These are phyloP conservation scores for Tragelaphus strepsiceros DNA, from an alignment of 2,113 vertebrate genomes.

Conservation along the genomic window DNA sequence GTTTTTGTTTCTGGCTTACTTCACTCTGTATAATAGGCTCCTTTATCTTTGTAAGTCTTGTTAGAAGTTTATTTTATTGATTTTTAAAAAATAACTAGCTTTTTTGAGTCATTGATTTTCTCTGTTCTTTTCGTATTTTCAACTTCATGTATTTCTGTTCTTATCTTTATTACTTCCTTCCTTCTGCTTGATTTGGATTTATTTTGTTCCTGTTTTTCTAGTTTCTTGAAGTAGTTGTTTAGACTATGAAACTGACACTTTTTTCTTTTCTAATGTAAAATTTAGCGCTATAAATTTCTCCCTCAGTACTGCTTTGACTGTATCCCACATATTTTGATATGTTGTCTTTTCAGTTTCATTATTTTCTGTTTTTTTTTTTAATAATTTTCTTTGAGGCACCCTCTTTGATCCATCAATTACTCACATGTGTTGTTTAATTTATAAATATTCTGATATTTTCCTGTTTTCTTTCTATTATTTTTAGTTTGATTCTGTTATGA, in stretches of 20 bases:
- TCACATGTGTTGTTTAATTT: background rate
- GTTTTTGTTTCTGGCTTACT: too few relatives aligned
- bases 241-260: background rate
- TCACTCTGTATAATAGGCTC: too few relatives aligned
- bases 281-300: background rate
- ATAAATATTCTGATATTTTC: background rate
- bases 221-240: background rate
- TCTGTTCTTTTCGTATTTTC: background rate
- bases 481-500: background rate
- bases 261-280: background rate
- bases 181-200: background rate
- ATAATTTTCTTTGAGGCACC: background rate
- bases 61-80: background rate
- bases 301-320: background rate
- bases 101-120: background rate
- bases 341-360: background rate
- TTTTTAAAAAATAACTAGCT: background rate
- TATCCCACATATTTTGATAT: background rate
- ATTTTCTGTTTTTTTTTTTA: background rate
- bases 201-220: background rate
- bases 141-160: background rate
- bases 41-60: background rate
- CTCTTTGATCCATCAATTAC: background rate
- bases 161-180: background rate
- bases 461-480: background rate